phyloP scores from a whole-genome alignment of 2,113 vertebrate species.

The Leptocoma aspasia region DNA sequence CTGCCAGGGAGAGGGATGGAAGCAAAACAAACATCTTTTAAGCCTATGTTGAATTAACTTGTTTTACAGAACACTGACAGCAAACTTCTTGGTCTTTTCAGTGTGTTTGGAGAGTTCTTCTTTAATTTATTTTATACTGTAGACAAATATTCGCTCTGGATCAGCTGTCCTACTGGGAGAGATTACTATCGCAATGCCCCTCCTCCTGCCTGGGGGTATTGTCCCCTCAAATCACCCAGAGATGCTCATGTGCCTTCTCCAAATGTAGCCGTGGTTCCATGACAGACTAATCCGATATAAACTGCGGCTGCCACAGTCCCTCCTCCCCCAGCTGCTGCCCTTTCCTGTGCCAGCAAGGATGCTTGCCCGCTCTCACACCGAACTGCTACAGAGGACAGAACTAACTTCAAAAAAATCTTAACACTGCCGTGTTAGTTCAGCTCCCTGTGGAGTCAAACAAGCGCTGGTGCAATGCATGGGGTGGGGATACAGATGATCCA shows the following conservation, averaged over 20 bases:
- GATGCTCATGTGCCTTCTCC: background rate
- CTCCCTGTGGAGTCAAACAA: background rate
- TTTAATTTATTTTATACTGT: background rate
- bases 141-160: background rate
- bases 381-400: background rate
- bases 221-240: constrained; percentile 23
- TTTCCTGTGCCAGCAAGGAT: background rate
- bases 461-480: background rate
- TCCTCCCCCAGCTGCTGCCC: background rate
- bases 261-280: background rate
- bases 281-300: background rate
- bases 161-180: background rate
- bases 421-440: background rate
- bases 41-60: background rate
- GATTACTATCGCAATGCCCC: background rate
- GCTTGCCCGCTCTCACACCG: background rate
- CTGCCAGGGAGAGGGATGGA: background rate
- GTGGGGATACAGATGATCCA: background rate
- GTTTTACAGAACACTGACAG: background rate
- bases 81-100: background rate
- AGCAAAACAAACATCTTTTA: background rate
- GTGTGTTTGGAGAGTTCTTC: background rate
- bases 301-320: background rate
- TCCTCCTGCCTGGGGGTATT: background rate
- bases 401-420: background rate